These are phyloP conservation scores for Polypterus senegalus DNA, from an alignment of 2,113 vertebrate species.

Conservation along the genomic window DNA sequence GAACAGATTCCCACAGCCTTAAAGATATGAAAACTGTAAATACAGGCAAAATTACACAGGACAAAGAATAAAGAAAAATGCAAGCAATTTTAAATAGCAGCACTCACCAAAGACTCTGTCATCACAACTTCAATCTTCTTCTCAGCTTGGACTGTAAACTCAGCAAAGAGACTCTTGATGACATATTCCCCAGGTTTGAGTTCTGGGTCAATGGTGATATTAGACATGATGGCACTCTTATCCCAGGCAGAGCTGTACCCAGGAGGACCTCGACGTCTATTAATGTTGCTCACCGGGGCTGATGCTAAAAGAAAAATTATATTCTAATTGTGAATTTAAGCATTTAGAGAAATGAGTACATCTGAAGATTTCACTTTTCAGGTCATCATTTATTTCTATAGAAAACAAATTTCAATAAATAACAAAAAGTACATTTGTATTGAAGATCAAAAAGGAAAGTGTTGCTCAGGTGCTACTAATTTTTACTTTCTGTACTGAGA, in stretches of 20 bases:
- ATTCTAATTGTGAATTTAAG: constrained; percentile 37
- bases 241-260: constrained; percentile 50
- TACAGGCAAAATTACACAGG: no score
- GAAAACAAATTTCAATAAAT: no score
- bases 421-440: no score
- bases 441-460: no score
- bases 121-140: constrained; percentile 99
- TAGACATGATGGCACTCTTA: constrained; percentile 79
- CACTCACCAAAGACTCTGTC: constrained; percentile 96
- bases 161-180: constrained; percentile 97
- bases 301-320: constrained; percentile 52
- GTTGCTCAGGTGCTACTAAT: no score
- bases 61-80: no score
- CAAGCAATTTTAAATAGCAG: not conserved
- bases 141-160: constrained; percentile 94
- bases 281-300: constrained; percentile 69
- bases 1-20: no score
- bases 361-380: no score
- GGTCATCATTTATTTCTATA: no score
- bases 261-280: constrained; percentile 51
- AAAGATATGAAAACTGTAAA: no score
- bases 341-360: no score
- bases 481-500: no score
- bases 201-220: constrained; percentile 95
- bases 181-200: constrained; percentile 97